phyloP scores from a whole-genome alignment of 2,113 vertebrate genomes.

The Riparia riparia region DNA sequence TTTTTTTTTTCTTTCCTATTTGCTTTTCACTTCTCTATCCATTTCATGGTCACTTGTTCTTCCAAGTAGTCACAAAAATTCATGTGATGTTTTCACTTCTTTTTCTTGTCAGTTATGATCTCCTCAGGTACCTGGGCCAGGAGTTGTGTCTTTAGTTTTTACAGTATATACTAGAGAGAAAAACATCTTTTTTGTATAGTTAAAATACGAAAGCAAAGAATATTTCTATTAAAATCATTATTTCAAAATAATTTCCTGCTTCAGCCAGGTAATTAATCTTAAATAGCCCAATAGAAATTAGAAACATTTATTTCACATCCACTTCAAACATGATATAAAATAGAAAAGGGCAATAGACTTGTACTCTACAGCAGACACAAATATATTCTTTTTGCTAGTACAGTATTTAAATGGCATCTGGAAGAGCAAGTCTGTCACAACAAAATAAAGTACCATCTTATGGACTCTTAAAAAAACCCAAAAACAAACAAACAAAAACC shows the following conservation, averaged over 20 bases:
- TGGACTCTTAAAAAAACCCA: neutral
- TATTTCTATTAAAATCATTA: neutral
- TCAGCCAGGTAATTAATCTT: neutral
- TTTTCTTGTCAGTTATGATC: neutral
- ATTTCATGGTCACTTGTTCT: neutral
- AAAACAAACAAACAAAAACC: too few species aligned
- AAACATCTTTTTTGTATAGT: rapidly evolving
- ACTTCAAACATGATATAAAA: neutral
- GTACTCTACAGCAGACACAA: neutral
- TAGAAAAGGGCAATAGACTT: neutral
- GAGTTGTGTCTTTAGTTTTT: neutral
- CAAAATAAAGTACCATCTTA: neutral
- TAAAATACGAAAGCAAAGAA: neutral
- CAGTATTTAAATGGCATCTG: neutral
- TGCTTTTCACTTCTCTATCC: neutral
- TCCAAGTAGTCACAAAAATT: neutral
- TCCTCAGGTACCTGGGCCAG: neutral
- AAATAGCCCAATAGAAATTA: neutral
- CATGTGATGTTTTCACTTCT: neutral
- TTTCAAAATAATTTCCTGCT: neutral
- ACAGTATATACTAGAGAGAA: neutral
- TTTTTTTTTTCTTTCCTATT: neutral
- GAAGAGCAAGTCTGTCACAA: neutral
- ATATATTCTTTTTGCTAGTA: neutral
- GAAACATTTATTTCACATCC: neutral